Evolutionary conservation across 2,888 invertebrate species (phyloP), one percentile per base, ranked within the genome.

Genomic region (Dasysyrphus tricinctus): DNA sequence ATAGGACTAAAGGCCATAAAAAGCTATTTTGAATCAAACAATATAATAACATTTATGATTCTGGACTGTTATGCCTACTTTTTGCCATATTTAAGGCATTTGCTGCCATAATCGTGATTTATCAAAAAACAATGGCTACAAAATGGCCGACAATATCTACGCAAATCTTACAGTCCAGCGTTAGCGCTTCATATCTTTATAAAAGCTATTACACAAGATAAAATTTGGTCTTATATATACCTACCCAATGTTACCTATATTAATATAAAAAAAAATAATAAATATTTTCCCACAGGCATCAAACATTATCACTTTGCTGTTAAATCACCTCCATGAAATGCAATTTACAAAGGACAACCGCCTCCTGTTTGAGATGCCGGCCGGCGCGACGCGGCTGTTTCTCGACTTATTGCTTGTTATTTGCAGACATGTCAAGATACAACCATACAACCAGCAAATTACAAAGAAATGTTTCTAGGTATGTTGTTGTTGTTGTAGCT

Each of bases 331-430:
- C 12, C 74, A 42, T 39, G 42, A 77, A 82, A 49, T 73, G 42
- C 63, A 65, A 49, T 44, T 14, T 59, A 61, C 78, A 82, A 82
- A 82, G 78, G 67, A 82, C 73, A 59, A 73, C 82, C 78, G 82
- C 77, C 77, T 82, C 37, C 67, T 73, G 51, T 67, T 67, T 59
- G 54, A 57, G 56, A 67, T 77, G 51, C 16, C 65, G 54, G 42
- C 24, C 24, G 37, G 37, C 9, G 32, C 37, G 37, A 7, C 37
- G 32, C 37, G 24, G 19, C 24, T 5, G 14, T 61, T 72, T 77
- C 49, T 65, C 81, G 72, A 82, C 81, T 82, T 81, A 81, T 61
- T 54, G 81, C 82, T 82, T 73, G 78, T 78, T 82, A 77, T 78
- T 73, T 65, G 73, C 72, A 77, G 78, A 72, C 72, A 81, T 72